A percentile compares a stretch with the other conserved stretches of the same genome.
Evolutionary conservation across 2,113 vertebrate genomes (phyloP).

Genomic region (Piprites chloris): DNA sequence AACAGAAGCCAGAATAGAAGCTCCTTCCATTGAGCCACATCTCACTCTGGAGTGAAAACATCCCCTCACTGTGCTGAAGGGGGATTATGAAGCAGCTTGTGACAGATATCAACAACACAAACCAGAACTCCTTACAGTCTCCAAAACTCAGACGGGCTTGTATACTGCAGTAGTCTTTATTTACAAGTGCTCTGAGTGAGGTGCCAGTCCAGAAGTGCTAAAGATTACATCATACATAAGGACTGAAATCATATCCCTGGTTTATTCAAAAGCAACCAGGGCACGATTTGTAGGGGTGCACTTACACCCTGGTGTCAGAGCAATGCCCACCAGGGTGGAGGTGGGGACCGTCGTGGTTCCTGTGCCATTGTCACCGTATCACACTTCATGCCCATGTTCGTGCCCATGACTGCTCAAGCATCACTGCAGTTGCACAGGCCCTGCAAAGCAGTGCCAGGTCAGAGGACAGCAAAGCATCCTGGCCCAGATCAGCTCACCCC

Average conservation of each 20-base stretch:
- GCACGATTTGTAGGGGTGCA: background rate
- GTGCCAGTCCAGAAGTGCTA: background rate
- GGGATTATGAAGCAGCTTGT: background rate
- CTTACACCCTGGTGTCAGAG: background rate
- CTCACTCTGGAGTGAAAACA: background rate
- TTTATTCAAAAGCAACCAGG: background rate
- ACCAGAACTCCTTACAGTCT: slow-evolving; percentile 3
- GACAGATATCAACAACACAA: slow-evolving; percentile 2
- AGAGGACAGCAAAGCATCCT: background rate
- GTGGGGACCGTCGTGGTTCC: background rate
- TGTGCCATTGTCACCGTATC: background rate
- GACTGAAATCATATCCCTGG: background rate
- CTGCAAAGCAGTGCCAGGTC: background rate
- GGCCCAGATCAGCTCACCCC: background rate
- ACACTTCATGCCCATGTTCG: background rate
- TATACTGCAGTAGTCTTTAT: background rate
- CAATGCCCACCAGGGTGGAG: background rate
- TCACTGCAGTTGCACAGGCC: background rate
- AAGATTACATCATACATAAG: background rate
- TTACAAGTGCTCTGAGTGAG: background rate
- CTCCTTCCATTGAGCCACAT: background rate
- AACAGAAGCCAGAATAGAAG: background rate
- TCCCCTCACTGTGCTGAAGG: background rate
- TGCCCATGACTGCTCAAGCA: background rate
- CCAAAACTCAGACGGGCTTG: background rate